A percentile compares a stretch with the other conserved stretches of the same genome.
Evolutionary conservation across 2,113 vertebrate genomes (phyloP).

Genomic region (Plestiodon gilberti): DNA sequence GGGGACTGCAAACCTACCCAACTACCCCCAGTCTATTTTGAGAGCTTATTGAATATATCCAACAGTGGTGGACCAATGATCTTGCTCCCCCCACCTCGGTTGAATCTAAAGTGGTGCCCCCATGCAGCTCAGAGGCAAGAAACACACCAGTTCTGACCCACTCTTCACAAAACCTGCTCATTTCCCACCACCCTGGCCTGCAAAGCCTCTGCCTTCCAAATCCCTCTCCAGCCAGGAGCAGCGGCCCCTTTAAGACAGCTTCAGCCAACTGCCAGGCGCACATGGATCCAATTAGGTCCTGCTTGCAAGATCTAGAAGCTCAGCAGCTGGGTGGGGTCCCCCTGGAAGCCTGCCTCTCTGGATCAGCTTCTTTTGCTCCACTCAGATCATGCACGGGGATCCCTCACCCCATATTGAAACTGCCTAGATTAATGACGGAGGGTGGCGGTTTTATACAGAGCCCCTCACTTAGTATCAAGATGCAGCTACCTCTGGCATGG

Average conservation of each 20-base stretch:
- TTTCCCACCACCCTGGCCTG: background rate
- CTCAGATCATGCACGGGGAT: background rate
- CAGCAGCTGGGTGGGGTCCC: background rate
- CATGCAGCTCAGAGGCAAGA: background rate
- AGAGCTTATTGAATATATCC: background rate
- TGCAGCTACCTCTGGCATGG: background rate
- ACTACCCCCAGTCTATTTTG: no score
- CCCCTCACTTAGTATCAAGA: background rate
- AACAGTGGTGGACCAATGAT: background rate
- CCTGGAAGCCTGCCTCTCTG: background rate
- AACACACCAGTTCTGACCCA: background rate
- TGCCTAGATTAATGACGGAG: background rate
- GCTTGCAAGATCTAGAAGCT: background rate
- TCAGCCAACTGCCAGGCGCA: background rate
- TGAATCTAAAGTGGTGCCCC: background rate
- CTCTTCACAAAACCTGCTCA: background rate
- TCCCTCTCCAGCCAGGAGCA: background rate
- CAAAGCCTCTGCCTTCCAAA: background rate
- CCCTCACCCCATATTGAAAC: background rate
- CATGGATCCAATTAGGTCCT: constrained; percentile 3
- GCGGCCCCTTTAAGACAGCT: background rate
- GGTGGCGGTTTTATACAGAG: background rate
- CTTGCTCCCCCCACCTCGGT: no score
- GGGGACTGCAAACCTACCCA: background rate
- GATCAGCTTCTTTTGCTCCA: background rate